A percentile compares a stretch with the other conserved stretches of the same genome.
These are phyloP conservation scores for Grammomys surdaster DNA, from an alignment of 2,113 vertebrate species.

Conservation along the genomic window DNA sequence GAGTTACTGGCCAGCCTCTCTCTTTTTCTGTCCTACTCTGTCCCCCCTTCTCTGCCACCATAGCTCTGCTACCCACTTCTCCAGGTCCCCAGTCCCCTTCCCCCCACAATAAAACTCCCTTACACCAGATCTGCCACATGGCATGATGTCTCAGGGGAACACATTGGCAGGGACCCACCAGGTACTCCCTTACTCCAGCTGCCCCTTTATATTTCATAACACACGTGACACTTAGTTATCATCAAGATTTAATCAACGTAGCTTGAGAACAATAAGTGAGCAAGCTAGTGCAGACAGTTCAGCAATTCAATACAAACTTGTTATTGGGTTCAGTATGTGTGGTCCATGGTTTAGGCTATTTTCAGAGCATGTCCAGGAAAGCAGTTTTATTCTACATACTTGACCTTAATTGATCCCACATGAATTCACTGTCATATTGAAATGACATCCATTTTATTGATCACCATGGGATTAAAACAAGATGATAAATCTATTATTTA, in stretches of 20 bases:
- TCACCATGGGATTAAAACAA: neutral
- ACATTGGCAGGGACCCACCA: too few relatives aligned
- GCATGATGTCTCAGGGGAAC: too few relatives aligned
- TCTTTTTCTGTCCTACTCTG: too few relatives aligned
- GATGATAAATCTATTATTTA: neutral
- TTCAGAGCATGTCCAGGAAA: conserved; percentile 16
- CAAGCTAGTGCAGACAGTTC: neutral
- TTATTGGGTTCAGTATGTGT: neutral
- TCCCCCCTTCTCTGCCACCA: too few relatives aligned
- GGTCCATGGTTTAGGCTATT: conserved; percentile 12
- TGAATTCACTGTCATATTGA: conserved; percentile 34
- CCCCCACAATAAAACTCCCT: too few relatives aligned
- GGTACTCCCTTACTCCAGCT: too few relatives aligned
- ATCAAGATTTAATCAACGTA: conserved; percentile 5
- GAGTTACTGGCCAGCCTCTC: too few relatives aligned
- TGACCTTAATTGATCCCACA: neutral
- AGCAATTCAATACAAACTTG: conserved; percentile 27
- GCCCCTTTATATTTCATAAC: neutral
- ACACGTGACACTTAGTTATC: neutral
- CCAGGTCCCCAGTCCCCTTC: too few relatives aligned
- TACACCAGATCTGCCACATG: too few relatives aligned
- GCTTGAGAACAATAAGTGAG: neutral
- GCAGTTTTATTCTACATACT: conserved; percentile 12
- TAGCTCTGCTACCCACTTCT: too few relatives aligned
- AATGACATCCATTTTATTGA: neutral